Percentiles rank a stretch among this genome's conserved stretches.
Evolutionary conservation across 2,888 invertebrate species (phyloP).

Genomic region (Lasioglossum zephyrum): DNA sequence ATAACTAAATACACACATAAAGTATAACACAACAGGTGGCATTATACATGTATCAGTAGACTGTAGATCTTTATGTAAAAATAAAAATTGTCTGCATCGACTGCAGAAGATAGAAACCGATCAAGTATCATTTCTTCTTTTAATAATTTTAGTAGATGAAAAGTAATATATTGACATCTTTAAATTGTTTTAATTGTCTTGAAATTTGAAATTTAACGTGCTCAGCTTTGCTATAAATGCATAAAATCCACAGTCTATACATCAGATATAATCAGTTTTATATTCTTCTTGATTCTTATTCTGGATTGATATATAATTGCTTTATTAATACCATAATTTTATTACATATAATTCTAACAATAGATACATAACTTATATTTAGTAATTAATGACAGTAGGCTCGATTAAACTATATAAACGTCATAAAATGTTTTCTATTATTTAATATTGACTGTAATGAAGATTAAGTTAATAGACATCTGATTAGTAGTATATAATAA

Average conservation of each 20-base stretch:
- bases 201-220: neutral
- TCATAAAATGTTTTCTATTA: neutral
- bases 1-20: neutral
- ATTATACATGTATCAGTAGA: constrained; percentile 10
- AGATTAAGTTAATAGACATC: neutral
- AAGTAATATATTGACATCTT: neutral
- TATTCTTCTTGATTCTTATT: neutral
- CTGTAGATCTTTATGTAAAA: neutral
- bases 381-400: neutral
- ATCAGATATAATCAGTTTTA: constrained; percentile 7
- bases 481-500: neutral
- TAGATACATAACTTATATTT: neutral
- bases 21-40: constrained; percentile 61
- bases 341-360: neutral
- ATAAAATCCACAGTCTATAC: neutral
- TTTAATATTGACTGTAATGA: neutral
- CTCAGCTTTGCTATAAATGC: neutral
- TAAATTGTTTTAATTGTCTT: neutral
- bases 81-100: neutral
- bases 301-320: neutral
- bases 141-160: too few species aligned
- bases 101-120: neutral
- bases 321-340: neutral
- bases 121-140: neutral
- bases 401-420: neutral